Evolutionary conservation across 2,888 invertebrate genomes (phyloP), one percentile per base, ranked within the genome.

Genomic region (Matsumyia berberina): DNA sequence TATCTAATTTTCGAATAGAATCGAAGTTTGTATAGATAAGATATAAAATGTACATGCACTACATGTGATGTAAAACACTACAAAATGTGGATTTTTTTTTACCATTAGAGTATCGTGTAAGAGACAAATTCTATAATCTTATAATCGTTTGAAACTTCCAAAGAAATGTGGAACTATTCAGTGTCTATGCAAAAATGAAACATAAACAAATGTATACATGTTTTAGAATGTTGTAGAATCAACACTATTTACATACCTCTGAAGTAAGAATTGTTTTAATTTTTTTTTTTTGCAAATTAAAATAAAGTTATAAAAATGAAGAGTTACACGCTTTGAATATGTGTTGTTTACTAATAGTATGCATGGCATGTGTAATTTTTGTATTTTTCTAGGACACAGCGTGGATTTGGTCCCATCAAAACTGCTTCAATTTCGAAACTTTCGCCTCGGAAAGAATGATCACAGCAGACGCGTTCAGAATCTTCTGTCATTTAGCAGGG

Each of bases 241-340:
- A 67, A 53, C 53, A 42, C 31, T 67, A 67, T 31, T 53, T 53
- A 67, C 53, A 53, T 67, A 67, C 53, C 67, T 67, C 53, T 37
- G 53, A 67, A 67, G 9, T 53, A 66, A 44, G 3, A 53, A 39
- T 35, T 58, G 35, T 8, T 67, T 37, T 66, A 17, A 39, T 24
- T 60, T n/a, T 39, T n/a, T 24, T 12, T 1, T 46, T 24, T 69
- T 49, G 39, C 39, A 51, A 44, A 37, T 15, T n/a, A 73, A 35
- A 42, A 55, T 46, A 55, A 69, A 64, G 37, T 24, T 24, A 24
- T 15, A 5, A 15, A 53, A 1, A 44, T 33, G 9, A 24, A 29
- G 29, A 39, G 19, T 46, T 5, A 46, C 4, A 17, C 33, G 31
- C 17, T 35, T 58, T 39, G 15, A 37, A n/a, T 58, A 37, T 24